phyloP scores from a whole-genome alignment of 2,888 invertebrate species.

The Spisula subtruncata region DNA sequence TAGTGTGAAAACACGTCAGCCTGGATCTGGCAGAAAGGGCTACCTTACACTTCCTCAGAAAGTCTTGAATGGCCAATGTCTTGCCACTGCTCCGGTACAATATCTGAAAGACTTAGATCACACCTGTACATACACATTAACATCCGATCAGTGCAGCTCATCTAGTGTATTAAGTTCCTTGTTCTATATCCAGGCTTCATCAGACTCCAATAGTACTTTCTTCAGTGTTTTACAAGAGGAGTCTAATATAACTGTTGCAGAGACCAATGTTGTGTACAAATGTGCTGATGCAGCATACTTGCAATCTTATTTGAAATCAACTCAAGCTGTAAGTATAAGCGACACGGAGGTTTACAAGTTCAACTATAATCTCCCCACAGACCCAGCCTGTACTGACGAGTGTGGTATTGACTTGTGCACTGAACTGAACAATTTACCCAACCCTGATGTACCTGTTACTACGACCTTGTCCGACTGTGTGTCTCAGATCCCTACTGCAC shows the following conservation, averaged over 20 bases:
- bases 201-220: conserved; percentile 70
- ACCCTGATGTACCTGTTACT: conserved; percentile 39
- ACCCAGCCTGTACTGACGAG: conserved; percentile 67
- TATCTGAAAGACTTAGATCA: conserved; percentile 78
- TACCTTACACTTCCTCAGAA: conserved; percentile 81
- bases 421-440: conserved; percentile 58
- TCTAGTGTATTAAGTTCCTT: conserved; percentile 80
- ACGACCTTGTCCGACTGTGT: conserved; percentile 73
- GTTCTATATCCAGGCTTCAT: conserved; percentile 77
- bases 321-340: conserved; percentile 43
- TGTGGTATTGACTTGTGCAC: conserved; percentile 75
- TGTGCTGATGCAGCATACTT: conserved; percentile 64
- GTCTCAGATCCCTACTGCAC: conserved; percentile 78
- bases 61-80: conserved; percentile 78
- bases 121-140: conserved; percentile 76
- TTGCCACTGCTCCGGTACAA: conserved; percentile 80
- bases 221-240: conserved; percentile 63
- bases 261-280: conserved; percentile 76
- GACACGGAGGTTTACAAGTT: conserved; percentile 61
- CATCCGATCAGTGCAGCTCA: conserved; percentile 71
- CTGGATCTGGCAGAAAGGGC: conserved; percentile 54
- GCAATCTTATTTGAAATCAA: conserved; percentile 71
- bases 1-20: conserved; percentile 71
- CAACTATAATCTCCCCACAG: conserved; percentile 67
- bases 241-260: conserved; percentile 51